Conservation (phyloP, 1,140 invertebrate species). For the Euwallacea fornicatus region DNA sequence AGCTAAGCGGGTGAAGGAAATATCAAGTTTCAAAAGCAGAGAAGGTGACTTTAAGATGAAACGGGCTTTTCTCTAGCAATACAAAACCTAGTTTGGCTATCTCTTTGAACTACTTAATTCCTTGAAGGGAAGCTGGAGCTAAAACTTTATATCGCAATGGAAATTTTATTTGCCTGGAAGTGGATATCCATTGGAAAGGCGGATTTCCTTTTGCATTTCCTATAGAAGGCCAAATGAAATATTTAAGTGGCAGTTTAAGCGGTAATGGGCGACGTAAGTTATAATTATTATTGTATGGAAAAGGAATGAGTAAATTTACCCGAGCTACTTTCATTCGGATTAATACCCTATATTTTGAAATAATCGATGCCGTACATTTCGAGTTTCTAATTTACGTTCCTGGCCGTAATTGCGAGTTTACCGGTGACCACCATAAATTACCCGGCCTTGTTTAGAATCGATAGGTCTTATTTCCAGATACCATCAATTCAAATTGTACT, state of each 20-base stretch:
- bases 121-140: not conserved
- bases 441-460: conserved; percentile 4
- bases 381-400: conserved; percentile 17
- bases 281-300: not conserved
- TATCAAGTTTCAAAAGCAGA: too few species aligned
- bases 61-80: too few species aligned
- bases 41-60: too few species aligned
- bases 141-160: conserved; percentile 1
- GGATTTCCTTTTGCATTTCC: not conserved
- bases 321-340: conserved; percentile 8
- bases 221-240: not conserved
- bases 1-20: too few species aligned
- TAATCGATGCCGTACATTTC: conserved; percentile 17
- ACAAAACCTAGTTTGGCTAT: not conserved
- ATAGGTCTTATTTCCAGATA: conserved; percentile 10
- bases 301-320: not conserved
- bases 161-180: not conserved
- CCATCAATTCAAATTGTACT: conserved; percentile 7
- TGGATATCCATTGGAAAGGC: not conserved
- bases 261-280: not conserved
- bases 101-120: conserved; percentile 3
- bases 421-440: conserved; percentile 16
- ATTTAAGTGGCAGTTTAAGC: not conserved
- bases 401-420: conserved; percentile 9
- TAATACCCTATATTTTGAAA: conserved; percentile 21